Evolutionary conservation across 2,888 invertebrate species (phyloP), one percentile per base, ranked within the genome.

Genomic region (Dryobotodes eremita): DNA sequence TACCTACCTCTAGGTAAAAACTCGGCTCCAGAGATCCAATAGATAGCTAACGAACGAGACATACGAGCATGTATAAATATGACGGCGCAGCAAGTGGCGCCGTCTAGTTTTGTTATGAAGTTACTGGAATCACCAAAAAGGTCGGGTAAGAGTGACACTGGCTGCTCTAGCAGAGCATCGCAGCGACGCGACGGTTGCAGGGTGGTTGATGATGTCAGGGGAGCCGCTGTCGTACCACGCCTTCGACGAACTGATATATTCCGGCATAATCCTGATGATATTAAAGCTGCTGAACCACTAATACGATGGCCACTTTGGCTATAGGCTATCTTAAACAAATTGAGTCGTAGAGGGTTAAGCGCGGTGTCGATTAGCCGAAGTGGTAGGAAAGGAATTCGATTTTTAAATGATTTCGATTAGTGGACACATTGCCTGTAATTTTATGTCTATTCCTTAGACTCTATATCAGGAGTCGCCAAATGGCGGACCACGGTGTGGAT

Each of bases 31-130:
- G 46, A 23, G 15, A 82, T 68, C 57, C 23, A 53, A 55, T 53
- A 55, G 31, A 70, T 71, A 68, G 61, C 79, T 65, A 69, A 75
- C 74, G 78, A 85, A 59, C 46, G 17, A 31, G 23, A 69, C 42
- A 50, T 46, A 61, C 20, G 55, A 36, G 20, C 42, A 71, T 72
- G 31, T 36, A 76, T 36, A 36, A 36, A 36, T 3, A 36, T 36
- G 31, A 36, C 31, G 31, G 31, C 3, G 31, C 31, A 36, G 31
- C 31, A 3, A 36, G 36, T 42, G 36, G 23, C 23, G 64, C 36
- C 23, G 0, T 65, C 64, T 65, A n/a, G 23, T 15, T 36, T 23
- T 65, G 36, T 15, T 65, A 65, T 1, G 15, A 65, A 36, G 7
- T 23, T 15, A 64, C 64, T 36, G 3, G 0, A 64, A 23, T 36